Base-by-base conservation (phyloP, 2,113 vertebrate species). In the Aegithalos caudatus region DNA sequence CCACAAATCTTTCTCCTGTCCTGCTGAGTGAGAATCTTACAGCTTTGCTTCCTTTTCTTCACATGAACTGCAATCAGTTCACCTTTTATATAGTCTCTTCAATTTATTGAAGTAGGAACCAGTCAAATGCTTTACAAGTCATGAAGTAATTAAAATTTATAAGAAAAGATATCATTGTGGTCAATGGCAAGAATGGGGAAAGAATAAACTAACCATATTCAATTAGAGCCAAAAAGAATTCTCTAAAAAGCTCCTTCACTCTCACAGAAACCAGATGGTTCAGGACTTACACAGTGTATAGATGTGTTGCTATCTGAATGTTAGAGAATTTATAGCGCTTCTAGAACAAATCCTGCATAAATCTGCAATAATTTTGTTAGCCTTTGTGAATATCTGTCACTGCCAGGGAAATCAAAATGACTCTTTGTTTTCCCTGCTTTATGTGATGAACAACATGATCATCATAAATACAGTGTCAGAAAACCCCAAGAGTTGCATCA, bases 281-380 rank as follows among this genome's bases (percentile, higher is more conserved):
- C 70, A 62, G 72, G 44, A 64, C 24, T 71, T 73, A 35, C 5
- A 13, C 0, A 1, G 31, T 48, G 8, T 47, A 44, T 40, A 73
- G 18, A 58, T 77, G 50, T 58, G 33, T 47, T 58, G 51, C 60
- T 81, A 48, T 56, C n/a, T 85, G 53, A 81, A 92, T 53, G 53
- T n/a, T 17, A 56, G 40, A 70, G 74, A 88, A 93, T 71, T 81
- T 92, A 86, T 60, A 74, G 76, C 90, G 25, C 60, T 94, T 31
- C 45, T 81, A 77, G 76, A n/a, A 48, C 62, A 96, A 95, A 95
- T 78, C 61, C 82, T 72, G 35, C 72, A 88, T 74, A 94, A 92
- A 95, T 94, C 64, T 81, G 51, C 62, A 94, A 40, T 81, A 90
- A 92, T 92, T 93, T 60, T 6, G 31, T 83, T 90, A 93, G 71